Percentiles rank a stretch among this genome's conserved stretches.
phyloP scores from a whole-genome alignment of 2,113 vertebrate genomes.

The Talpa occidentalis region DNA sequence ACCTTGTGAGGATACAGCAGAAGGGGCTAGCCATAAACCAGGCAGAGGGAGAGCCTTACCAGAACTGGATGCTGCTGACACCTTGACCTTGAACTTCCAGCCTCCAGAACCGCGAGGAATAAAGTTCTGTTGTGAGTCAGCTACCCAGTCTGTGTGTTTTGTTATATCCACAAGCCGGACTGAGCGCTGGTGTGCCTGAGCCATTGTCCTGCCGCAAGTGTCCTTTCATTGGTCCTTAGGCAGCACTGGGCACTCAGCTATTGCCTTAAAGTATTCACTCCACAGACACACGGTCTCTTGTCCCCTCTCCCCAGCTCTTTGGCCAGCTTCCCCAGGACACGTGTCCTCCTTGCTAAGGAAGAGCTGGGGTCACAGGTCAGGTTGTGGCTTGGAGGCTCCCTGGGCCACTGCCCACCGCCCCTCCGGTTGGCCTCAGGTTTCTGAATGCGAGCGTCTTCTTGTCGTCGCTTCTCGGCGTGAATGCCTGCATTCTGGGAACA shows the following conservation, averaged over 20 bases:
- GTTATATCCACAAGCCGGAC: accelerated
- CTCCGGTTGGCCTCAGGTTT: not conserved
- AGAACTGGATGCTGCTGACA: not conserved
- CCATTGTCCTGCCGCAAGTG: accelerated
- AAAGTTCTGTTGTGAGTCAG: not conserved
- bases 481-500: slow-evolving; percentile 86
- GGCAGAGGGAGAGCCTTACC: not conserved
- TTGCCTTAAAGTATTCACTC: not conserved
- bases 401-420: not conserved
- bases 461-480: slow-evolving; percentile 75
- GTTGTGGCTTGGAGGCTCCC: not conserved
- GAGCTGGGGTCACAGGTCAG: slow-evolving; percentile 52
- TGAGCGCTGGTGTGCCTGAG: accelerated
- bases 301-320: not conserved
- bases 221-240: not conserved
- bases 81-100: not conserved
- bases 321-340: slow-evolving; percentile 10
- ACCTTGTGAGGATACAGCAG: not conserved
- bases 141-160: not conserved
- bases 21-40: accelerated
- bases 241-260: not conserved
- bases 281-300: not conserved
- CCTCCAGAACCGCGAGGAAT: not conserved
- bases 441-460: slow-evolving; percentile 83
- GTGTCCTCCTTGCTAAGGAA: slow-evolving; percentile 38